Conservation (phyloP, 2,113 vertebrate species). For the Ictidomys tridecemlineatus region DNA sequence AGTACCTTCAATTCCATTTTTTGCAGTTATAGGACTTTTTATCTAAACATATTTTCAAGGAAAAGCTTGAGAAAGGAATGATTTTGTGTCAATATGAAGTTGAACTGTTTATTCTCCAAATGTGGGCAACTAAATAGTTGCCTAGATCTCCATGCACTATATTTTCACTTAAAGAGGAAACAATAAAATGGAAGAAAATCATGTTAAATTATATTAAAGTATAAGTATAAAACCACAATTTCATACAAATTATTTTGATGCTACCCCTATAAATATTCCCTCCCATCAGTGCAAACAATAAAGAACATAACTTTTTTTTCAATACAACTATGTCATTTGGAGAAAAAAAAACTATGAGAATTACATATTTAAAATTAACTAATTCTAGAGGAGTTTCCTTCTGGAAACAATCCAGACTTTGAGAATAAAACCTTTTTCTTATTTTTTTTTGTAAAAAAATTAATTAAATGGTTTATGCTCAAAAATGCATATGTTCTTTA, state of each 20-base stretch:
- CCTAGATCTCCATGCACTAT: background rate
- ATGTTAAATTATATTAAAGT: background rate
- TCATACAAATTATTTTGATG: background rate
- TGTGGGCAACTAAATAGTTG: background rate
- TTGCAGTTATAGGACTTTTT: background rate
- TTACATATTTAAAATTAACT: background rate
- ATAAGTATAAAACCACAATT: background rate
- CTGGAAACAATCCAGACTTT: no score
- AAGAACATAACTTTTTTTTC: background rate
- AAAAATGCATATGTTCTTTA: background rate
- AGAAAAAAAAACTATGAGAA: background rate
- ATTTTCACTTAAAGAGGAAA: constrained; percentile 38
- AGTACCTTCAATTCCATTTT: constrained; percentile 18
- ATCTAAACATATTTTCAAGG: constrained; percentile 30
- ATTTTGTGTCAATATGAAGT: constrained; percentile 2
- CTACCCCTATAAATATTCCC: background rate
- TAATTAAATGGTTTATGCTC: constrained; percentile 27
- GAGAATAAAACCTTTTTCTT: no score
- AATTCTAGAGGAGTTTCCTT: no score
- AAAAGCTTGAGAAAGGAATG: background rate
- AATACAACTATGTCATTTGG: constrained; percentile 24
- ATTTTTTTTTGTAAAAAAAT: background rate
- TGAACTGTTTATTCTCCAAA: constrained; percentile 41
- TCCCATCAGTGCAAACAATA: background rate
- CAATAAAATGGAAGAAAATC: background rate